Conservation (phyloP, 2,113 vertebrate genomes). For the Rhizomys pruinosus region DNA sequence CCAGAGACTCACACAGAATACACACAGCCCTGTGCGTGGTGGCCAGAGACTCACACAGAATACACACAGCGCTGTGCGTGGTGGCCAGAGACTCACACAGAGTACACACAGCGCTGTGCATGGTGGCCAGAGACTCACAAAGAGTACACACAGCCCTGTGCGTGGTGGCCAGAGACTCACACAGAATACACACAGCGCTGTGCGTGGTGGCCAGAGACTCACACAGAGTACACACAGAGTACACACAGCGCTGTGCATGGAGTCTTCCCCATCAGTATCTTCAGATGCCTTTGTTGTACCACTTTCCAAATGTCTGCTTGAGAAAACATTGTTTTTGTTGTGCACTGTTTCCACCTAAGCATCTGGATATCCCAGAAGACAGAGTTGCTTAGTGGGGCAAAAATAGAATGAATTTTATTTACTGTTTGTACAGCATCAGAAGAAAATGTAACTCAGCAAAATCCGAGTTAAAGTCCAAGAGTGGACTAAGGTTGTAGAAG, state of each 20-base stretch:
- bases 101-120: constrained; percentile 20
- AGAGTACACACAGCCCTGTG: constrained; percentile 27
- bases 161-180: constrained; percentile 61
- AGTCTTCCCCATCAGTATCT: constrained; percentile 59
- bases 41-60: constrained; percentile 66
- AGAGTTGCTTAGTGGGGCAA: constrained; percentile 80
- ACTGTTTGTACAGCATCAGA: constrained; percentile 69
- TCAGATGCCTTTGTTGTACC: constrained; percentile 35
- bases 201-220: constrained; percentile 58
- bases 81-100: constrained; percentile 65
- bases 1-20: no score
- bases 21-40: constrained; percentile 33
- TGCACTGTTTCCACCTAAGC: constrained; percentile 63
- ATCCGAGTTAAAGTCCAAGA: constrained; percentile 47
- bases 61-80: constrained; percentile 24
- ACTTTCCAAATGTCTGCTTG: constrained; percentile 69
- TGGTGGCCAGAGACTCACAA: constrained; percentile 64
- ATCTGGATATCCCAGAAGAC: constrained; percentile 69
- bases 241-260: constrained; percentile 26
- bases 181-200: constrained; percentile 28
- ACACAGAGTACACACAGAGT: no score
- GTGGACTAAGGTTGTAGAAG: neutral
- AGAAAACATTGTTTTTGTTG: constrained; percentile 69
- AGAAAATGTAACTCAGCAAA: constrained; percentile 73
- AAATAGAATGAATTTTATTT: constrained; percentile 80